phyloP scores from a whole-genome alignment of 1,140 invertebrate species.

The Scaptomyza pallida region DNA sequence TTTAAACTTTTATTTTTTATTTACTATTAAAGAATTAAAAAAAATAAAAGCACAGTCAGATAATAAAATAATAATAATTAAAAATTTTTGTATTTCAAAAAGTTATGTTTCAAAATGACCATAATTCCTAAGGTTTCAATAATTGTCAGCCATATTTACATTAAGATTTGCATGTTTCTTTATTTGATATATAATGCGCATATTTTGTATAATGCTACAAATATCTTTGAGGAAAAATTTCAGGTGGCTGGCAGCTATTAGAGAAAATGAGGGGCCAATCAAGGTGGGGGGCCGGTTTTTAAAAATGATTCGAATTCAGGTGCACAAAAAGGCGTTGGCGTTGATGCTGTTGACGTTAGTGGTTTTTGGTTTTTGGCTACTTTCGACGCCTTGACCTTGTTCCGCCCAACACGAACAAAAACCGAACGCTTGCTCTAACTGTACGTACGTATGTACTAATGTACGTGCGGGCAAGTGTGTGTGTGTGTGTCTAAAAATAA shows the following conservation, averaged over 20 bases:
- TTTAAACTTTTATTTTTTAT: no score
- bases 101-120: no score
- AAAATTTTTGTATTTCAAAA: no score
- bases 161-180: neutral
- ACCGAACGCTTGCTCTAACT: slow-evolving; percentile 5
- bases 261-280: neutral
- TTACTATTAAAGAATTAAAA: no score
- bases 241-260: slow-evolving; percentile 19
- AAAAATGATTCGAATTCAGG: slow-evolving; percentile 38
- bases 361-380: slow-evolving; percentile 34
- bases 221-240: slow-evolving; percentile 25
- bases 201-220: no score
- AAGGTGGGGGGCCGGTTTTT: no score
- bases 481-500: slow-evolving; percentile 25
- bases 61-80: no score
- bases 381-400: slow-evolving; percentile 70
- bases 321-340: slow-evolving; percentile 52
- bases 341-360: slow-evolving; percentile 28
- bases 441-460: neutral
- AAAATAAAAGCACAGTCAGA: no score
- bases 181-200: no score
- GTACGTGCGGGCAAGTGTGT: neutral
- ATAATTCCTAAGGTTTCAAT: no score
- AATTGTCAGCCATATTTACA: neutral
- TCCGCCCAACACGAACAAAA: slow-evolving; percentile 39